Evolutionary conservation across 2,113 vertebrate species (phyloP).

Genomic region (Prietella phreatophila): DNA sequence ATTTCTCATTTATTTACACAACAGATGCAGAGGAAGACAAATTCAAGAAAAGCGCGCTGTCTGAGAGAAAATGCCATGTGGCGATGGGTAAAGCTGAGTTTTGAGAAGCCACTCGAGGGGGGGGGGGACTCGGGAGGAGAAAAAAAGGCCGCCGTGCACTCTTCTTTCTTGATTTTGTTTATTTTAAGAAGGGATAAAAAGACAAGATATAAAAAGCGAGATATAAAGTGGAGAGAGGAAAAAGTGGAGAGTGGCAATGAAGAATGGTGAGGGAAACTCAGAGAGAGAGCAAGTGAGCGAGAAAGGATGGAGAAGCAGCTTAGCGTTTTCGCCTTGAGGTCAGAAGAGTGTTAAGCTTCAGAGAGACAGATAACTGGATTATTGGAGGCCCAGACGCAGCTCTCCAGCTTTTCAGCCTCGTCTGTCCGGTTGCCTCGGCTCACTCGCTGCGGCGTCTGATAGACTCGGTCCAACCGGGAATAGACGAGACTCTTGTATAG

Average conservation of each 20-base stretch:
- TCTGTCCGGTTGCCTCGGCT: slow-evolving; percentile 51
- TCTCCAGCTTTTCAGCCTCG: slow-evolving; percentile 59
- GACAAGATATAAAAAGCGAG: not conserved
- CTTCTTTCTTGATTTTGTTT: not conserved
- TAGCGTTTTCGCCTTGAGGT: slow-evolving; percentile 76
- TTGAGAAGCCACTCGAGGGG: not conserved
- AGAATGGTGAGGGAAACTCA: not conserved
- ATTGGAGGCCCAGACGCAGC: slow-evolving; percentile 70
- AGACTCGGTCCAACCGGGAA: slow-evolving; percentile 69
- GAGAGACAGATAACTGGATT: slow-evolving; percentile 79
- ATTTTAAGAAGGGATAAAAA: not conserved
- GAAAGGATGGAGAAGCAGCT: slow-evolving; percentile 66
- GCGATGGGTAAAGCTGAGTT: not conserved
- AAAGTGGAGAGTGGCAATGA: not conserved
- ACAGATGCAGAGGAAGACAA: not conserved
- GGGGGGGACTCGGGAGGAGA: too few relatives aligned
- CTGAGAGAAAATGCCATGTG: slow-evolving; percentile 1
- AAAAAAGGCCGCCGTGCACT: not conserved
- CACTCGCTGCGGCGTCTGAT: slow-evolving; percentile 59
- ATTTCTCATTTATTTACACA: not conserved
- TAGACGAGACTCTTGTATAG: slow-evolving; percentile 69
- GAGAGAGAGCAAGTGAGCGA: slow-evolving; percentile 8
- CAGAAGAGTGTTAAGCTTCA: slow-evolving; percentile 75
- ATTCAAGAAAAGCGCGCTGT: not conserved
- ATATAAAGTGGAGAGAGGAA: not conserved